A percentile compares a stretch with the other conserved stretches of the same genome.
Evolutionary conservation across 2,888 invertebrate genomes (phyloP).

Genomic region (Dichetophora obliterata): DNA sequence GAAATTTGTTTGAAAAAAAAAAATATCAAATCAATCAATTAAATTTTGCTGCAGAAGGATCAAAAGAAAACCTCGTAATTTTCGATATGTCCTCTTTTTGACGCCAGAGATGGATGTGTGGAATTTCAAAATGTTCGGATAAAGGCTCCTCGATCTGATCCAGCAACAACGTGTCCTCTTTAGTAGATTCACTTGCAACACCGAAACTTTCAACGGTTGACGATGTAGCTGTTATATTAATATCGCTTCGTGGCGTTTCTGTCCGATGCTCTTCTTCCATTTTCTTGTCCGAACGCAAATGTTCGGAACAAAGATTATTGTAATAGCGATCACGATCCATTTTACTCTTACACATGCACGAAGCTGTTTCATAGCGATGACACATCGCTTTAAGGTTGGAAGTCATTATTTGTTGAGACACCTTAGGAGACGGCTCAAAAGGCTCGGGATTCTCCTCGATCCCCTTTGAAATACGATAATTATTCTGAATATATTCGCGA

Average conservation of each 20-base stretch:
- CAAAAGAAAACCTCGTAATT: no score
- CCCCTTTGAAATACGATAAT: background rate
- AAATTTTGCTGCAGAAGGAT: no score
- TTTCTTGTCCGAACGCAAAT: background rate
- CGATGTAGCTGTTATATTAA: constrained; percentile 9
- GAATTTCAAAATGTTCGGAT: no score
- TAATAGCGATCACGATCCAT: constrained; percentile 18
- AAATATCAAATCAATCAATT: no score
- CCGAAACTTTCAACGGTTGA: constrained; percentile 8
- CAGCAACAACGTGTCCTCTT: no score
- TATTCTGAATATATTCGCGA: constrained; percentile 18
- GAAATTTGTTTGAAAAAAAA: no score
- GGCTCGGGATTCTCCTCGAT: background rate
- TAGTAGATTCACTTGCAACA: background rate
- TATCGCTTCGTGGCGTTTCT: background rate
- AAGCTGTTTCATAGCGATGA: background rate
- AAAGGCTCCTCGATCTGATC: background rate
- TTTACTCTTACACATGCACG: background rate
- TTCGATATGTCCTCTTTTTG: no score
- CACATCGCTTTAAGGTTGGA: background rate
- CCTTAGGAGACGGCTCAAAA: background rate
- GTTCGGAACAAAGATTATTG: background rate
- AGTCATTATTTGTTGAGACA: background rate
- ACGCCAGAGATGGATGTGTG: no score
- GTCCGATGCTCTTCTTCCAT: background rate